Evolutionary conservation across 2,113 vertebrate species (phyloP).

Genomic region (Epinephelus cyanopodus): DNA sequence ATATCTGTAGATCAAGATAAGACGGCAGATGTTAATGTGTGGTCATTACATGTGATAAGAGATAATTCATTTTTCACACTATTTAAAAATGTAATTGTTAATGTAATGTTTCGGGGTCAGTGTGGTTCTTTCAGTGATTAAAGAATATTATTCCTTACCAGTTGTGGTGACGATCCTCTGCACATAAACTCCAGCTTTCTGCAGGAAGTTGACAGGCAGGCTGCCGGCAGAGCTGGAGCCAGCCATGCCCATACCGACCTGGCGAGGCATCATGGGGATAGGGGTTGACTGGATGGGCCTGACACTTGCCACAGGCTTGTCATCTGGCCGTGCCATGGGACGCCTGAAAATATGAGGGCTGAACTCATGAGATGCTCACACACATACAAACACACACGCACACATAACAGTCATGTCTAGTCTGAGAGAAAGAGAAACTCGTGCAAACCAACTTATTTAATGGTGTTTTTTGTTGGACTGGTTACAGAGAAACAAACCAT

Average conservation of each 20-base stretch:
- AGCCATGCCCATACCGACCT: conserved; percentile 88
- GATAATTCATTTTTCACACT: not conserved
- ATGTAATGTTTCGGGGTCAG: not conserved
- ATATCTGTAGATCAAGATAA: conserved; percentile 89
- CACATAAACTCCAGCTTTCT: conserved; percentile 95
- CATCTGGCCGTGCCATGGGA: conserved; percentile 89
- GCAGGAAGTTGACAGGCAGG: conserved; percentile 96
- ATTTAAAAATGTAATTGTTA: not conserved
- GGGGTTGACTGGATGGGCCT: conserved; percentile 97
- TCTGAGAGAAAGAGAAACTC: not conserved
- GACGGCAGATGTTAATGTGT: conserved; percentile 6
- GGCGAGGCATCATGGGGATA: conserved; percentile 98
- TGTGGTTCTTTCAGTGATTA: not conserved
- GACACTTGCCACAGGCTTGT: conserved; percentile 97
- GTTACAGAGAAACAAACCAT: too few relatives aligned
- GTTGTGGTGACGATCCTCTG: conserved; percentile 98
- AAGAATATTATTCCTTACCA: conserved; percentile 77
- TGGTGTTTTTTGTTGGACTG: not conserved
- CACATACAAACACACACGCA: not conserved
- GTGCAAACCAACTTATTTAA: not conserved
- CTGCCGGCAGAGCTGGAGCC: conserved; percentile 88
- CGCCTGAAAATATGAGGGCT: conserved; percentile 84
- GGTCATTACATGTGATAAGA: not conserved
- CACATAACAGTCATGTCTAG: not conserved
- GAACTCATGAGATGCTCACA: conserved; percentile 34